Conservation (phyloP, 2,113 vertebrate genomes). For the Rhinolophus ferrumequinum region DNA sequence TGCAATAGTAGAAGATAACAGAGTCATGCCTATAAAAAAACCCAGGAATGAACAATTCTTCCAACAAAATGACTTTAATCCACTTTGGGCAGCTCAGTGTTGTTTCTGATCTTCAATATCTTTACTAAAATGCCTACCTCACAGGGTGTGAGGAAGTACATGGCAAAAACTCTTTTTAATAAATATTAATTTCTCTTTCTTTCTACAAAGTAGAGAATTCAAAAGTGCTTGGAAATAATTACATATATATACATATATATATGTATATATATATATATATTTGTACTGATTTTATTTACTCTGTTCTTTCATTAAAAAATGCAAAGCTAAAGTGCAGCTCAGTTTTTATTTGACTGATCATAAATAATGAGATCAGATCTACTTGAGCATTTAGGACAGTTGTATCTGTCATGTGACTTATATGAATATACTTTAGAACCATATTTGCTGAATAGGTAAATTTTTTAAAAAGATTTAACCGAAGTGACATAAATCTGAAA, state of each 20-base stretch:
- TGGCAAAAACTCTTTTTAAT: neutral
- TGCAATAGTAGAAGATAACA: neutral
- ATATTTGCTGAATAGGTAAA: neutral
- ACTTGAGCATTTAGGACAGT: neutral
- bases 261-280: no score
- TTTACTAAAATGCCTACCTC: neutral
- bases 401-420: neutral
- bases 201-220: neutral
- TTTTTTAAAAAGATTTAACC: slow-evolving; percentile 26
- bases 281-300: neutral
- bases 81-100: neutral
- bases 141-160: neutral
- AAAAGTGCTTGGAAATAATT: neutral
- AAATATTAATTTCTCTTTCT: neutral
- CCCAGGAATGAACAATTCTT: neutral
- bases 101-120: neutral
- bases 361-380: neutral
- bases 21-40: neutral
- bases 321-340: neutral
- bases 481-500: slow-evolving; percentile 42
- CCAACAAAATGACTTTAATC: neutral
- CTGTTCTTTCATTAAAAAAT: slow-evolving; percentile 2
- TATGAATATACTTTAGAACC: neutral
- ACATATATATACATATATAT: neutral
- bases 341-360: neutral